Evolutionary conservation across 2,797 vertebrate species (phyloP).

Genomic region (Manis crassicaudata): DNA sequence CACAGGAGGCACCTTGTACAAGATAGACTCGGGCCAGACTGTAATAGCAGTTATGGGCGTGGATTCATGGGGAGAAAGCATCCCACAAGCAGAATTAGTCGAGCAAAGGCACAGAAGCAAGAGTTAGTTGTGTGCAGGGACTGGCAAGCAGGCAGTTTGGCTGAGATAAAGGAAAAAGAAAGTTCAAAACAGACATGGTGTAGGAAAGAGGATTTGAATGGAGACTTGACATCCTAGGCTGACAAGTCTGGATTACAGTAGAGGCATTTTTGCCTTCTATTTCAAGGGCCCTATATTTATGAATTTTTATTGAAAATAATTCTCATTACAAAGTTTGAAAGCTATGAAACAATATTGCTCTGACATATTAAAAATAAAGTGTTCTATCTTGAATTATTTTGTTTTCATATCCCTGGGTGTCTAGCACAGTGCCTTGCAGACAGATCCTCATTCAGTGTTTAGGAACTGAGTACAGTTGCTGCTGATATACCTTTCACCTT

Average conservation of each 20-base stretch:
- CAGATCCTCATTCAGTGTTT: not conserved
- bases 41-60: slow-evolving; percentile 40
- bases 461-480: not conserved
- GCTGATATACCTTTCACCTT: not conserved
- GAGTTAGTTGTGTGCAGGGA: slow-evolving; percentile 66
- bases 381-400: not conserved
- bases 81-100: slow-evolving; percentile 61
- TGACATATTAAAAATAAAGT: slow-evolving; percentile 9
- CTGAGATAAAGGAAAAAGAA: slow-evolving; percentile 60
- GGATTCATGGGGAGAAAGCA: slow-evolving; percentile 37
- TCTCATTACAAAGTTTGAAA: slow-evolving; percentile 39
- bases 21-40: slow-evolving; percentile 29
- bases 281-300: slow-evolving; percentile 31
- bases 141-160: slow-evolving; percentile 54
- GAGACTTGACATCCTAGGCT: slow-evolving; percentile 4
- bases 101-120: slow-evolving; percentile 69
- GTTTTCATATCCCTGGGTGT: not conserved
- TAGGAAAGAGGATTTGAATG: slow-evolving; percentile 44
- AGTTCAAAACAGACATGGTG: slow-evolving; percentile 54
- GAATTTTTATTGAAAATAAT: slow-evolving; percentile 26
- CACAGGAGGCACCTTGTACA: slow-evolving; percentile 39
- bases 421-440: slow-evolving; percentile 55
- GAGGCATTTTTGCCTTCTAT: slow-evolving; percentile 26
- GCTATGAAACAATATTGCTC: not conserved
- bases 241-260: not conserved